These are phyloP conservation scores for Blastobasis adustella DNA, from an alignment of 2,888 invertebrate genomes.

Conservation along the genomic window DNA sequence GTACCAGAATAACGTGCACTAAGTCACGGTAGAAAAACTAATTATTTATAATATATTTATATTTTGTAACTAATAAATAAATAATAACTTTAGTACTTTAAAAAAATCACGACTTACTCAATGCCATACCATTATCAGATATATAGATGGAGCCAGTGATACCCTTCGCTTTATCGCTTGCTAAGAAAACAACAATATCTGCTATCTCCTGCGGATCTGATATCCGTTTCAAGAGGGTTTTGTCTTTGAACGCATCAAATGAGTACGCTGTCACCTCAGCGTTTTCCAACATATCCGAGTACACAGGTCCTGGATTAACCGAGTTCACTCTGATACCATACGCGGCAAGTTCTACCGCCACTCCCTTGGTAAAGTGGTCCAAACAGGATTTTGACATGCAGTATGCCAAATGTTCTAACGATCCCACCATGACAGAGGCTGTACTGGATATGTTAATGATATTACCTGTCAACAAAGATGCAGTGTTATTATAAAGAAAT, in stretches of 20 bases:
- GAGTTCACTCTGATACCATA: too few species aligned
- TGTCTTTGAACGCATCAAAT: constrained; percentile 3
- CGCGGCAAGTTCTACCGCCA: constrained; percentile 15
- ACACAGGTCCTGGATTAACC: too few species aligned
- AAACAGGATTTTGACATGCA: constrained; percentile 45
- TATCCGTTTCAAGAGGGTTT: constrained; percentile 12
- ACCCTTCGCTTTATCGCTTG: constrained; percentile 20
- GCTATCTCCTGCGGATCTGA: constrained; percentile 23
- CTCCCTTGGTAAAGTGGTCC: constrained; percentile 82
- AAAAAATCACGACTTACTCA: too few species aligned
- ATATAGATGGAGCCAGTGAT: constrained; percentile 23
- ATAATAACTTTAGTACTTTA: too few species aligned
- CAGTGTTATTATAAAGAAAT: too few species aligned
- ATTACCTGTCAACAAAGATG: too few species aligned
- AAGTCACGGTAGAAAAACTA: too few species aligned
- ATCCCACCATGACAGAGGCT: constrained; percentile 7
- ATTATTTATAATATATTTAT: too few species aligned
- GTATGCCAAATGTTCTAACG: constrained; percentile 11
- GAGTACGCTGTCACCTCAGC: constrained; percentile 67
- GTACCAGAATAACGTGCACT: too few species aligned
- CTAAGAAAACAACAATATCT: constrained; percentile 20
- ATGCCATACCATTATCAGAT: constrained; percentile 16
- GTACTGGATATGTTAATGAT: constrained; percentile 21
- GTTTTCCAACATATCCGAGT: too few species aligned
- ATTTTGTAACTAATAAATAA: too few species aligned